Base-by-base conservation (phyloP, 2,888 invertebrate genomes). In the Taenaris catops region DNA sequence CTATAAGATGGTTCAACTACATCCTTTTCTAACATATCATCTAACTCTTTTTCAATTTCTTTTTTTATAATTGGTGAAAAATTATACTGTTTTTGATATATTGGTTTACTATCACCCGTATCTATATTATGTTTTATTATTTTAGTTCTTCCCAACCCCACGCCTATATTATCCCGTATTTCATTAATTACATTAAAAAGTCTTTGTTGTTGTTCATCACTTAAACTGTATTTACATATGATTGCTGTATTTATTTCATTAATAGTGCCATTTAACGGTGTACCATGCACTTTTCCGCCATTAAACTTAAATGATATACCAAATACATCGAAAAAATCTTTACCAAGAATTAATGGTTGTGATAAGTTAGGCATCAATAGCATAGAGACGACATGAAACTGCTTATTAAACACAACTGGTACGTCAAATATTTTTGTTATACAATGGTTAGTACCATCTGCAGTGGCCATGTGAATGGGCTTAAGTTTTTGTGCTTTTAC, bases 81-180 rank as follows among this genome's bases (percentile, higher is more conserved):
- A 8, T 25, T 21, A 21, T 41, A 41, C 10, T 41, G 32, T 16
- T 32, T 27, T 7, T 41, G 41, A 8, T 36, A 19, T 8, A 36
- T 33, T 19, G 40, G 32, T 18, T 24, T 24, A 18, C 26, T 24
- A 6, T 23, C 19, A 6, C 34, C 25, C 10, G 41, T 41, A 11
- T 35, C 41, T 16, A 41, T 41, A 2, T 10, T 17, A 33, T 41
- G 41, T 4, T 14, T 21, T 34, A 39, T 33, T 24, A 39, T 20
- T 11, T 29, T 25, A 5, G 39, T 39, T 25, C 39, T 33, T 16
- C 38, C 48, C 11, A 38, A 29, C 2, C 34, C 48, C 11, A 6
- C 28, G 1, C 41, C 45, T 8, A 33, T 8, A 8, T 9, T 14
- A 2, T 26, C 21, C 4, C 14, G 1, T 17, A 44, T 34, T 12